Conservation (phyloP, 2,797 vertebrate genomes). For the Neosilurus mollespiculum region DNA sequence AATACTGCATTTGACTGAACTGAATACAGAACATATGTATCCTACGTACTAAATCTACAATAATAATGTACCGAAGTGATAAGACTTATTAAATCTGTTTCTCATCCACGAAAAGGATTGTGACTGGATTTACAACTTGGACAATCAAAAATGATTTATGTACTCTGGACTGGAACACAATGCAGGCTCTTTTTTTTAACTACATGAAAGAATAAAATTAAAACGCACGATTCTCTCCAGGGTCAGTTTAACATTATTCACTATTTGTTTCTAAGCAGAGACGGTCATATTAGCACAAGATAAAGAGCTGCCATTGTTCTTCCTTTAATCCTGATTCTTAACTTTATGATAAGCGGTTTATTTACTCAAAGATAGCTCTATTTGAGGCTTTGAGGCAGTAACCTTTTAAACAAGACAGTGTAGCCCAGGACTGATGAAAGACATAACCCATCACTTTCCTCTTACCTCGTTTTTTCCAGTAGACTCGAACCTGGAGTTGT, state of each 20-base stretch:
- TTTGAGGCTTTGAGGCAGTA: constrained; percentile 18
- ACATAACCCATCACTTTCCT: constrained; percentile 2
- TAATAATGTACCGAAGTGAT: constrained; percentile 37
- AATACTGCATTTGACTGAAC: not conserved
- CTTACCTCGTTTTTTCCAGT: constrained; percentile 88
- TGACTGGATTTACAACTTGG: constrained; percentile 32
- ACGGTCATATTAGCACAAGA: constrained; percentile 44
- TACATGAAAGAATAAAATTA: constrained; percentile 6
- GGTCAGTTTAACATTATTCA: constrained; percentile 27
- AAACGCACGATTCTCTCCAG: constrained; percentile 1
- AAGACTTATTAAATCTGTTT: constrained; percentile 38
- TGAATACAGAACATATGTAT: constrained; percentile 28
- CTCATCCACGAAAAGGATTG: constrained; percentile 40
- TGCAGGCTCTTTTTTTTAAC: not conserved
- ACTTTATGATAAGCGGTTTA: constrained; percentile 47
- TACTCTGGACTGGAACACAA: constrained; percentile 19
- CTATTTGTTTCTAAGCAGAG: constrained; percentile 20
- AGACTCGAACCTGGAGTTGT: constrained; percentile 85
- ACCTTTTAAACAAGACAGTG: constrained; percentile 9
- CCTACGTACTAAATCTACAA: not conserved
- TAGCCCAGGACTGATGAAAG: constrained; percentile 29
- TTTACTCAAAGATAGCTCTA: constrained; percentile 43
- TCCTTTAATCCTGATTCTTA: constrained; percentile 33
- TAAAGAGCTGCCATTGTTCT: constrained; percentile 47
- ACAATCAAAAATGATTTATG: constrained; percentile 26